phyloP scores from a whole-genome alignment of 2,888 invertebrate species.

The Orthosia gothica region DNA sequence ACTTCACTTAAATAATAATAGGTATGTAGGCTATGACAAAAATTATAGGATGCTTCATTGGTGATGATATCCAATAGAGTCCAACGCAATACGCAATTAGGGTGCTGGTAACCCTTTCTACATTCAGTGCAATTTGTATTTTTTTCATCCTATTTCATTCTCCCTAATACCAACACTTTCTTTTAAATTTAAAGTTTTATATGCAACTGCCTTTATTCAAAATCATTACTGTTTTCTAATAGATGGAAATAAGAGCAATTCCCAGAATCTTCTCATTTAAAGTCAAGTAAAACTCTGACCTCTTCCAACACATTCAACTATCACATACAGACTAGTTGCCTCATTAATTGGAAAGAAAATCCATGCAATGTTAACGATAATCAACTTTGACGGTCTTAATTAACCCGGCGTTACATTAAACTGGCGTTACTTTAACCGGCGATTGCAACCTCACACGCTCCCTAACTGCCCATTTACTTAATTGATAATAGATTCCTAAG shows the following conservation, averaged over 20 bases:
- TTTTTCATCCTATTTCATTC: too few relatives aligned
- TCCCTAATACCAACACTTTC: too few relatives aligned
- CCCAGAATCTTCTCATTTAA: not conserved
- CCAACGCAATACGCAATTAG: too few relatives aligned
- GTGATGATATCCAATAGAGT: too few relatives aligned
- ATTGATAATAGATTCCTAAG: conserved; percentile 58
- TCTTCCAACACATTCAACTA: conserved; percentile 1
- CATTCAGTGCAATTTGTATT: too few relatives aligned
- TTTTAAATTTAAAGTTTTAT: too few relatives aligned
- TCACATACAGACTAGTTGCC: conserved; percentile 7
- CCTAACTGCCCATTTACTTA: conserved; percentile 62
- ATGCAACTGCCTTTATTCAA: too few relatives aligned
- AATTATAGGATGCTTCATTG: too few relatives aligned
- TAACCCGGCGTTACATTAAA: conserved; percentile 63
- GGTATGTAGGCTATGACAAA: too few relatives aligned
- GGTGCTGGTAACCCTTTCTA: too few relatives aligned
- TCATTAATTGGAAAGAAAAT: conserved; percentile 58
- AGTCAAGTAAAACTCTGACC: conserved; percentile 4
- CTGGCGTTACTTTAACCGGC: conserved; percentile 56
- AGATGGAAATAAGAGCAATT: not conserved
- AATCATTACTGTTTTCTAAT: not conserved
- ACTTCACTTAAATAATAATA: too few relatives aligned
- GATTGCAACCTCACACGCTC: conserved; percentile 63
- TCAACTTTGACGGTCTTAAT: conserved; percentile 65
- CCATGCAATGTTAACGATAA: conserved; percentile 53